Percentiles rank a stretch among this genome's conserved stretches.
Conservation (phyloP, 64 coral and sea anemone species). For the Dendronephthya gigantea region DNA sequence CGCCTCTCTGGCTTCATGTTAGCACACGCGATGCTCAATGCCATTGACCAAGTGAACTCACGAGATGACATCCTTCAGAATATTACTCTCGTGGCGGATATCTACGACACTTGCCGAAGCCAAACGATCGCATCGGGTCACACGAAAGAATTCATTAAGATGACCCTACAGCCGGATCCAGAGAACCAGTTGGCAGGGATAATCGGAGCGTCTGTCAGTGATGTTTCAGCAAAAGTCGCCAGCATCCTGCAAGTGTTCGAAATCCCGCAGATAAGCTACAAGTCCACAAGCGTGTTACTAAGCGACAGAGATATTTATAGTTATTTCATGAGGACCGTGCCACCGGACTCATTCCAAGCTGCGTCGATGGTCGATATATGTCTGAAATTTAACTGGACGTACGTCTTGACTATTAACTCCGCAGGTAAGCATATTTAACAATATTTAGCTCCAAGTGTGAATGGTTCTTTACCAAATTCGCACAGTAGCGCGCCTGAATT, state of each 20-base stretch:
- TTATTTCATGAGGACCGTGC: background rate
- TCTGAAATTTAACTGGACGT: background rate
- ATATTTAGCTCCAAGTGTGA: too few relatives aligned
- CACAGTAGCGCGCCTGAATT: too few relatives aligned
- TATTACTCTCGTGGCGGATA: background rate
- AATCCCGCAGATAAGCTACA: slow-evolving; percentile 3
- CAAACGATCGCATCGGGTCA: background rate
- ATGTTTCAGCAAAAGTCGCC: background rate
- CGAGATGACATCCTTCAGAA: background rate
- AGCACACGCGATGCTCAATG: background rate
- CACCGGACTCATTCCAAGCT: background rate
- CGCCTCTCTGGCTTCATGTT: background rate
- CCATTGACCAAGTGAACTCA: background rate
- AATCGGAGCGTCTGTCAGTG: background rate
- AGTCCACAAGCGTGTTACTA: background rate
- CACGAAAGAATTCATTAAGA: background rate
- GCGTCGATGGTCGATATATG: background rate
- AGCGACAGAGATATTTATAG: slow-evolving; percentile 7
- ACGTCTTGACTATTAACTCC: background rate
- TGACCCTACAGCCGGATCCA: background rate
- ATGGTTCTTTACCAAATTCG: too few relatives aligned
- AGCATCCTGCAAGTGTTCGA: slow-evolving; percentile 2
- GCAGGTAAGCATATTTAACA: background rate
- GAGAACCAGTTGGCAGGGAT: background rate
- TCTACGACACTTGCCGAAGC: background rate